These are phyloP conservation scores for Corapipo altera DNA, from an alignment of 2,113 vertebrate genomes.

Conservation along the genomic window DNA sequence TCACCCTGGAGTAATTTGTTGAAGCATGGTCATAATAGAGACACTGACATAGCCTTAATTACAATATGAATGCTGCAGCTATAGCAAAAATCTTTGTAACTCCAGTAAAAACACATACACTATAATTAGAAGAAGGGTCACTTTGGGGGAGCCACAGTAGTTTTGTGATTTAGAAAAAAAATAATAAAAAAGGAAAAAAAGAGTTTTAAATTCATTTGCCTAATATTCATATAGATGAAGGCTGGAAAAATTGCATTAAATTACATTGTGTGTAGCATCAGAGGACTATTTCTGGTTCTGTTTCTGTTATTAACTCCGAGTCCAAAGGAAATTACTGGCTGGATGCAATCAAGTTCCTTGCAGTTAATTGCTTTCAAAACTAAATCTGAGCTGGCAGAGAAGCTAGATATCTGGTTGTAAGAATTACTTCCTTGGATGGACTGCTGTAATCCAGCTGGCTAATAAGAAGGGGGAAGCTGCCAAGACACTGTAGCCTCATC, in stretches of 20 bases:
- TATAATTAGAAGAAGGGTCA: background rate
- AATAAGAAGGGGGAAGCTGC: background rate
- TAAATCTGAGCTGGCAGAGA: constrained; percentile 25
- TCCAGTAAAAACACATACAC: background rate
- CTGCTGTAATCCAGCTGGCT: background rate
- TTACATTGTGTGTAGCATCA: background rate
- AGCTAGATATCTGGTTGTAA: background rate
- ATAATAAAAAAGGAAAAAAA: background rate
- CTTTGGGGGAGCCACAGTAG: background rate
- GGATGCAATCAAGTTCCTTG: constrained; percentile 38
- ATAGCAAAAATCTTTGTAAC: background rate
- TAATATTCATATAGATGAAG: background rate
- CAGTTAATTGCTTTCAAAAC: constrained; percentile 36
- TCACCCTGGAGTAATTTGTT: background rate
- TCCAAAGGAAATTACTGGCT: constrained; percentile 38
- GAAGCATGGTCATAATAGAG: background rate
- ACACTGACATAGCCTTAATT: background rate
- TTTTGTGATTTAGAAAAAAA: background rate
- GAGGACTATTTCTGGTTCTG: background rate
- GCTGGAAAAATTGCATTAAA: constrained; percentile 5
- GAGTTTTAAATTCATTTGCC: background rate
- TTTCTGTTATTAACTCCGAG: background rate
- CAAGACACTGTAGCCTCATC: background rate
- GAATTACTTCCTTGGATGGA: background rate
- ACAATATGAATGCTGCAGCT: background rate